A percentile compares a stretch with the other conserved stretches of the same genome.
Evolutionary conservation across 2,888 invertebrate species (phyloP).

Genomic region (Hypena proboscidalis): DNA sequence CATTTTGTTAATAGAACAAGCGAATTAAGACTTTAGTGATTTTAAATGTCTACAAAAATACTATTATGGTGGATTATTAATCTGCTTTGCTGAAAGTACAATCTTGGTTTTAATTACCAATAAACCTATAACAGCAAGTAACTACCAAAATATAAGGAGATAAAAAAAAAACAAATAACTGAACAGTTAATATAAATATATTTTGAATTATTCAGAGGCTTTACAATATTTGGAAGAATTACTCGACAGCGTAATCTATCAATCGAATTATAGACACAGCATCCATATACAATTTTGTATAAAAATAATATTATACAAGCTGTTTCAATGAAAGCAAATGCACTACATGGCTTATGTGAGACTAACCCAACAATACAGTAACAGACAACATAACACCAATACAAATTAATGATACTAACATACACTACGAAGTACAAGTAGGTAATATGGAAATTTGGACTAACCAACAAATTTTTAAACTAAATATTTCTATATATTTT

Average conservation of each 20-base stretch:
- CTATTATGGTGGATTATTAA: too few species aligned
- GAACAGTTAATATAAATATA: slow-evolving; percentile 86
- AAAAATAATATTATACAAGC: slow-evolving; percentile 65
- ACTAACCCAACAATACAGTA: slow-evolving; percentile 38
- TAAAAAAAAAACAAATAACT: slow-evolving; percentile 74
- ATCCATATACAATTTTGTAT: slow-evolving; percentile 53
- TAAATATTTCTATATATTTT: slow-evolving; percentile 8
- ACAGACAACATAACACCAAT: slow-evolving; percentile 57
- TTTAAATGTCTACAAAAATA: too few species aligned
- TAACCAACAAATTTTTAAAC: slow-evolving; percentile 35
- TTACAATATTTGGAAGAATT: slow-evolving; percentile 85
- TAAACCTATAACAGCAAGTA: too few species aligned
- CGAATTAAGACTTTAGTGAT: too few species aligned
- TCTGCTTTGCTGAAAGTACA: too few species aligned
- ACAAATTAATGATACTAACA: slow-evolving; percentile 37
- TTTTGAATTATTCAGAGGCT: slow-evolving; percentile 85
- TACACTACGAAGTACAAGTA: slow-evolving; percentile 32
- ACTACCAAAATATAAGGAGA: too few species aligned
- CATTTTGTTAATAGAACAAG: too few species aligned
- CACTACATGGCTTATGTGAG: slow-evolving; percentile 32
- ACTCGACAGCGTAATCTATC: slow-evolving; percentile 61
- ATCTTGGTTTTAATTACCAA: too few species aligned
- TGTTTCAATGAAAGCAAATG: slow-evolving; percentile 51
- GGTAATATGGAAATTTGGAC: slow-evolving; percentile 45
- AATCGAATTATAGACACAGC: slow-evolving; percentile 59